A percentile compares a stretch with the other conserved stretches of the same genome.
phyloP scores from a whole-genome alignment of 2,113 vertebrate species.

The Pavo muticus region DNA sequence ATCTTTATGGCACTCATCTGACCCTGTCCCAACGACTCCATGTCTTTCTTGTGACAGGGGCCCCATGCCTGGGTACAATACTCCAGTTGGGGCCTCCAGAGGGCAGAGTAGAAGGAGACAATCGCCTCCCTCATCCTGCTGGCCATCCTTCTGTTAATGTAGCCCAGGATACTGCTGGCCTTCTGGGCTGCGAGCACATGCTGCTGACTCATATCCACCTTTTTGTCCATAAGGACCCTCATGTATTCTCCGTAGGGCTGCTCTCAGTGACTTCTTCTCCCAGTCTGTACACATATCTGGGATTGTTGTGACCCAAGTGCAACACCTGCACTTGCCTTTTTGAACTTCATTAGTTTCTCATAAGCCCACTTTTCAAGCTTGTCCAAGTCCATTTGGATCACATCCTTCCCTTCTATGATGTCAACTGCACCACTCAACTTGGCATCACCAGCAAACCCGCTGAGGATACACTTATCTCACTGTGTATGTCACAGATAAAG shows the following conservation, averaged over 20 bases:
- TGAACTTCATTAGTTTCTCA: not conserved
- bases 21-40: not conserved
- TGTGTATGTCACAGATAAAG: not conserved
- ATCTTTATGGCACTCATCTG: not conserved
- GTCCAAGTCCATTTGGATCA: not conserved
- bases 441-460: not conserved
- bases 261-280: not conserved
- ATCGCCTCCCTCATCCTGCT: not conserved
- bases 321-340: not conserved
- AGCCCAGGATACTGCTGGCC: not conserved
- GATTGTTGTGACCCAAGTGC: not conserved
- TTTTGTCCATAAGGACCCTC: not conserved
- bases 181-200: not conserved
- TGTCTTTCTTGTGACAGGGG: not conserved
- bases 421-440: not conserved
- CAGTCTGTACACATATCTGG: not conserved
- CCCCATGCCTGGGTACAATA: not conserved
- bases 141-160: not conserved
- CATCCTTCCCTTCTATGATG: not conserved
- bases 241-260: not conserved
- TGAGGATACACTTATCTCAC: not conserved
- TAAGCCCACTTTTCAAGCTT: not conserved
- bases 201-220: not conserved
- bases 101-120: not conserved
- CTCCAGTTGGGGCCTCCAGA: not conserved